phyloP scores from a whole-genome alignment of 1,140 invertebrate genomes.

The Notospermus geniculatus region DNA sequence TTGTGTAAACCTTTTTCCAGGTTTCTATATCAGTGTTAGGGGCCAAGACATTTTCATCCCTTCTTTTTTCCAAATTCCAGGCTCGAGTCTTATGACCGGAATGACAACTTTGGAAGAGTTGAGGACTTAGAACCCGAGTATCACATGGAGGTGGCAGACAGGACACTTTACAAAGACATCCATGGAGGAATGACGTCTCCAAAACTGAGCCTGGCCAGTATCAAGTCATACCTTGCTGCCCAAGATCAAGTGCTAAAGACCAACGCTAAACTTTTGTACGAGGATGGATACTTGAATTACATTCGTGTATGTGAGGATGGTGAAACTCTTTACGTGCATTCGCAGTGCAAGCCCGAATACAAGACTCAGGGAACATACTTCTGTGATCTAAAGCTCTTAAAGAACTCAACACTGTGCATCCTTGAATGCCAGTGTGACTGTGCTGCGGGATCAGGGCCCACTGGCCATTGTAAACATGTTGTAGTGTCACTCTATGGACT shows the following conservation, averaged over 20 bases:
- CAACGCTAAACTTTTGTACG: background rate
- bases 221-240: background rate
- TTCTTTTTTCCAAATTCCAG: too few species aligned
- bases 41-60: too few species aligned
- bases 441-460: slow-evolving; percentile 19
- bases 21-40: too few species aligned
- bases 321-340: background rate
- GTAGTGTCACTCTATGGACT: slow-evolving; percentile 17
- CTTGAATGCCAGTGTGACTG: slow-evolving; percentile 22
- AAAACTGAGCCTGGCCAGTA: background rate
- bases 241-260: background rate
- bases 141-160: background rate
- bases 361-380: slow-evolving; percentile 17
- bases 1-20: too few species aligned
- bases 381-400: slow-evolving; percentile 15
- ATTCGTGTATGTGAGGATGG: background rate
- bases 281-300: background rate
- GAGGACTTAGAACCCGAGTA: too few species aligned
- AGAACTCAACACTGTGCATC: slow-evolving; percentile 1
- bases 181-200: background rate
- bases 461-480: slow-evolving; percentile 25
- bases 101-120: too few species aligned
- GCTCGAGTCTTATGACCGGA: too few species aligned
- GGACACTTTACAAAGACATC: background rate
- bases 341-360: slow-evolving; percentile 6